Percentiles rank a stretch among this genome's conserved stretches.
Evolutionary conservation across 1,140 invertebrate species (phyloP).

Genomic region (Camponotus floridanus): DNA sequence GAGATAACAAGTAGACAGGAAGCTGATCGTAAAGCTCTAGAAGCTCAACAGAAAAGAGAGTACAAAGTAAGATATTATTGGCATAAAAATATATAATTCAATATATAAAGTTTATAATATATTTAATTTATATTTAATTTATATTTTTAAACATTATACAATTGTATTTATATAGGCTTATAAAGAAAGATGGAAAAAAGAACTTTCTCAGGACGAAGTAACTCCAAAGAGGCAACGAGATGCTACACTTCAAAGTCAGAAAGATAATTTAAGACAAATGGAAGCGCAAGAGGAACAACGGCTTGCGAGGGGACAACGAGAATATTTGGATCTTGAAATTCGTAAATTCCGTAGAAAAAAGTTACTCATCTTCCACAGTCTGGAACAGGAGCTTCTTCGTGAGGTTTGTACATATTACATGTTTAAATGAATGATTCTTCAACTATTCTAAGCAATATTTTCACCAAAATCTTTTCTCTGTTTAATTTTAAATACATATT

Average conservation of each 20-base stretch:
- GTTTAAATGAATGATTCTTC: slow-evolving; percentile 15
- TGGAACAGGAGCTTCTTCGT: slow-evolving; percentile 96
- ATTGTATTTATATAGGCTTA: slow-evolving; percentile 87
- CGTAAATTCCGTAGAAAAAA: slow-evolving; percentile 97
- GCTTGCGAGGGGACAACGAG: slow-evolving; percentile 94
- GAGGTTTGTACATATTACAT: slow-evolving; percentile 89
- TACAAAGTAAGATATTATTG: slow-evolving; percentile 91
- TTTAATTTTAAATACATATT: too few relatives aligned
- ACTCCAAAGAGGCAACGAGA: slow-evolving; percentile 97
- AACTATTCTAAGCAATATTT: slow-evolving; percentile 1
- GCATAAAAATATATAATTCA: neutral
- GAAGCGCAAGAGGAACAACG: slow-evolving; percentile 96
- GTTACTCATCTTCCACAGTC: slow-evolving; percentile 93
- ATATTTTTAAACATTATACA: slow-evolving; percentile 43
- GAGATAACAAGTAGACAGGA: slow-evolving; percentile 96
- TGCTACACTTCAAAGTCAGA: slow-evolving; percentile 96
- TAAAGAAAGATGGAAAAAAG: slow-evolving; percentile 98
- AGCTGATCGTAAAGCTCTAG: slow-evolving; percentile 95
- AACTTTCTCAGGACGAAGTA: slow-evolving; percentile 95
- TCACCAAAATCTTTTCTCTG: neutral
- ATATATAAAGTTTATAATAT: neutral
- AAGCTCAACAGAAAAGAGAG: slow-evolving; percentile 97
- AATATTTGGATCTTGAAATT: slow-evolving; percentile 97
- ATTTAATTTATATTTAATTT: slow-evolving; percentile 12
- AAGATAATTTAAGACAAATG: slow-evolving; percentile 96